phyloP scores from a whole-genome alignment of 2,888 invertebrate species.

The Brachyptera risi region DNA sequence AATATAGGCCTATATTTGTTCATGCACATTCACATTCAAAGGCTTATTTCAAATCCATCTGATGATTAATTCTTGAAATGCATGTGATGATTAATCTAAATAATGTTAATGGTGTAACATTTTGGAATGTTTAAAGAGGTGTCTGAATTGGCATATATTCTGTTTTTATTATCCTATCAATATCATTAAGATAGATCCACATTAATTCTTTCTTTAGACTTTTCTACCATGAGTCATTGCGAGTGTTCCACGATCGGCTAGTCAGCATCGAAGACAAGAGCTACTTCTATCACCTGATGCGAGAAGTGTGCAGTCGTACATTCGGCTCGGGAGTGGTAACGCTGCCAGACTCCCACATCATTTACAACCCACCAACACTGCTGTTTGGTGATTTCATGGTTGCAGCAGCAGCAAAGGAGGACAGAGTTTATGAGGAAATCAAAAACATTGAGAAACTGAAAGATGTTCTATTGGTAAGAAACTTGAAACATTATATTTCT shows the following conservation, averaged over 20 bases:
- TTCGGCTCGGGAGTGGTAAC: conserved; percentile 58
- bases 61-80: too few relatives aligned
- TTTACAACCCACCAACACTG: conserved; percentile 60
- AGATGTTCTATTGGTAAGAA: conserved; percentile 60
- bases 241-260: conserved; percentile 88
- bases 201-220: too few relatives aligned
- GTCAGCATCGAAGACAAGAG: conserved; percentile 76
- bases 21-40: too few relatives aligned
- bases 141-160: too few relatives aligned
- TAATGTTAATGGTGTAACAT: too few relatives aligned
- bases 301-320: conserved; percentile 58
- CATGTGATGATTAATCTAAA: too few relatives aligned
- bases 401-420: conserved; percentile 65
- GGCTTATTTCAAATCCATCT: too few relatives aligned
- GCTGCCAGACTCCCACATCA: conserved; percentile 53
- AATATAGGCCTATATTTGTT: too few relatives aligned
- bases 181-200: too few relatives aligned
- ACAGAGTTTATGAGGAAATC: conserved; percentile 79
- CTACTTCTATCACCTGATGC: conserved; percentile 71
- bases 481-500: too few relatives aligned
- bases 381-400: conserved; percentile 84
- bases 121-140: too few relatives aligned
- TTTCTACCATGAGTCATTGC: conserved; percentile 87
- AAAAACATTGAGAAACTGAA: conserved; percentile 67
- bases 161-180: too few relatives aligned